These are phyloP conservation scores for Dipodomys merriami DNA, from an alignment of 2,113 vertebrate species.

Conservation along the genomic window DNA sequence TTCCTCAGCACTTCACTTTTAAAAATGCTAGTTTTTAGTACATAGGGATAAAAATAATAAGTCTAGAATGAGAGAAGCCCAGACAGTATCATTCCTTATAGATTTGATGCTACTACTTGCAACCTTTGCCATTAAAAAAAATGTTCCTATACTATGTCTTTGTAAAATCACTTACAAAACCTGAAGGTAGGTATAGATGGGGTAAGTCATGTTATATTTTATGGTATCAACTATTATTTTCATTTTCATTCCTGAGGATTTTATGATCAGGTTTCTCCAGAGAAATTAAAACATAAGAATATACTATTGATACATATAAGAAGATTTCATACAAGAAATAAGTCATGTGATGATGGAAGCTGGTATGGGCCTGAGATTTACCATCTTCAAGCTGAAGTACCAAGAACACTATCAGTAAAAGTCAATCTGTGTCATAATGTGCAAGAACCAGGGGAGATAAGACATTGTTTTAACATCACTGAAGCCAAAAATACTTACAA, in stretches of 20 bases:
- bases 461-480: fast-evolving
- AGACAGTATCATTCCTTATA: too few relatives aligned
- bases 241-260: not conserved
- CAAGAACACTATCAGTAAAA: not conserved
- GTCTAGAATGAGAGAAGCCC: too few relatives aligned
- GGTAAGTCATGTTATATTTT: not conserved
- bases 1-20: not conserved
- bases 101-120: too few relatives aligned
- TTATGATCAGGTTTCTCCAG: not conserved
- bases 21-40: not conserved
- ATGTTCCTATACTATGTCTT: not conserved
- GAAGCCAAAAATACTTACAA: not conserved
- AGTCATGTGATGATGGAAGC: not conserved
- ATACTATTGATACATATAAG: too few relatives aligned
- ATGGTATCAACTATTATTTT: not conserved
- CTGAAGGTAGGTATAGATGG: not conserved
- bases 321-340: not conserved
- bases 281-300: not conserved
- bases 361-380: too few relatives aligned
- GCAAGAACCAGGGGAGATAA: not conserved
- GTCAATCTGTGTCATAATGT: not conserved
- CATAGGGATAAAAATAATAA: not conserved
- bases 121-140: too few relatives aligned
- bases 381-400: not conserved
- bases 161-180: not conserved